Evolutionary conservation across 30 jellyfish, hydroid and myxozoan species (phyloP), one percentile per base, ranked within the genome.

Genomic region (Pseudorhiza aurosa): DNA sequence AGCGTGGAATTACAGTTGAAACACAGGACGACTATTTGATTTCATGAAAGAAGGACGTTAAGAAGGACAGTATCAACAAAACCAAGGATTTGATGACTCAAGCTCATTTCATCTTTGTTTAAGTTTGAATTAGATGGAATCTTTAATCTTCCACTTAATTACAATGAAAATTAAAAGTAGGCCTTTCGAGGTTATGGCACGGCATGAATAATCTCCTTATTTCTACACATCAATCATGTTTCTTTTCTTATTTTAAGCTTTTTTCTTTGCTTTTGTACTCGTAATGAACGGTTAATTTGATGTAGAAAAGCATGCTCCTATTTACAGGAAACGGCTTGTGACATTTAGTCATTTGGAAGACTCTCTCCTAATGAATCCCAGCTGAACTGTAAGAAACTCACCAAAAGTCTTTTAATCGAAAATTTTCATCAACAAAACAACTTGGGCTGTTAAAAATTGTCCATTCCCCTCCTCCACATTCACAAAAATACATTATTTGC

Each of bases 251-350:
- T 24, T 53, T 19, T 14, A 36, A 1, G 67, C 35, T 15, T 53
- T 19, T 53, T 19, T 4, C 24, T 53, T 1, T 19, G 4, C 24
- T 37, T 53, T 53, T 53, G 36, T 53, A 18, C 24, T 14, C 19
- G 1, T 14, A 53, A 53, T 53, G 67, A 53, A 17, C 67, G 24
- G 67, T 53, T 53, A 53, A 53, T 53, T 53, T 8, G 1, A 3
- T 6, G 12, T n/a, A 33, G 14, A 53, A 53, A 53, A 3, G 8
- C 12, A 53, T n/a, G n/a, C 36, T 53, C 35, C 67, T 53, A 36
- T 53, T 53, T 53, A 53, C 67, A 53, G 67, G 67, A 53, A 53
- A 19, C 67, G 67, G 14, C 24, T 6, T 14, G 24, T 53, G 67
- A 19, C 67, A 53, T 53, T 19, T 53, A 19, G n/a, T 53, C 35